Conservation (phyloP, 2,113 vertebrate species). For the Campylomormyrus tamandua region DNA sequence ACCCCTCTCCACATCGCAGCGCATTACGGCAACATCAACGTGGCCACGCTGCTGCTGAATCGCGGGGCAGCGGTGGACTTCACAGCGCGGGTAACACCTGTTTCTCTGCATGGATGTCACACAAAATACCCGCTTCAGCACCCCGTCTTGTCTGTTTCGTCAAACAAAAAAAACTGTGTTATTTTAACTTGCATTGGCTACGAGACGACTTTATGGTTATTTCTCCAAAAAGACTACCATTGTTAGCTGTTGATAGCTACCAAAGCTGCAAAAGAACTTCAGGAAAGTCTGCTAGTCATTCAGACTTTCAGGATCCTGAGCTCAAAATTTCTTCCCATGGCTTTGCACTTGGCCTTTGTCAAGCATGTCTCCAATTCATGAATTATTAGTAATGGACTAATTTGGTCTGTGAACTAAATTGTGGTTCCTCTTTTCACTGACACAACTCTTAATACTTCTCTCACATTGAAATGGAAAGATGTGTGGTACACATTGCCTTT, state of each 20-base stretch:
- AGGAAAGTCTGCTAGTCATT: neutral
- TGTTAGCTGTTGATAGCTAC: neutral
- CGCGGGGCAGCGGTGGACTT: slow-evolving; percentile 90
- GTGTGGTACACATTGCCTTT: neutral
- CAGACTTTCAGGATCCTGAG: neutral
- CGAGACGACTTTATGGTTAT: neutral
- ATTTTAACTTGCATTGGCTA: neutral
- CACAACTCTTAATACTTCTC: neutral
- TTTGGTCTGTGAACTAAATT: neutral
- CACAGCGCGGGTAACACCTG: slow-evolving; percentile 76
- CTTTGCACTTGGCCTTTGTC: neutral
- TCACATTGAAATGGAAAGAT: neutral
- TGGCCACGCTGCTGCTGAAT: slow-evolving; percentile 89
- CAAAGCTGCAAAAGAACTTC: neutral
- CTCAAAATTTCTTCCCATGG: neutral
- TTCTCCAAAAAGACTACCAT: neutral
- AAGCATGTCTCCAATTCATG: neutral
- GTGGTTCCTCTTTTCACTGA: neutral
- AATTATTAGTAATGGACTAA: neutral
- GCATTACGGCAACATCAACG: slow-evolving; percentile 94
- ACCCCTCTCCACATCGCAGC: slow-evolving; percentile 92
- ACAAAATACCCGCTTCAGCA: neutral
- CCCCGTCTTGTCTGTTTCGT: neutral
- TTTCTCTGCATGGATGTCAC: neutral
- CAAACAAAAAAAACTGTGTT: neutral